These are phyloP conservation scores for Agrotis exclamationis DNA, from an alignment of 2,888 invertebrate species.

Conservation along the genomic window DNA sequence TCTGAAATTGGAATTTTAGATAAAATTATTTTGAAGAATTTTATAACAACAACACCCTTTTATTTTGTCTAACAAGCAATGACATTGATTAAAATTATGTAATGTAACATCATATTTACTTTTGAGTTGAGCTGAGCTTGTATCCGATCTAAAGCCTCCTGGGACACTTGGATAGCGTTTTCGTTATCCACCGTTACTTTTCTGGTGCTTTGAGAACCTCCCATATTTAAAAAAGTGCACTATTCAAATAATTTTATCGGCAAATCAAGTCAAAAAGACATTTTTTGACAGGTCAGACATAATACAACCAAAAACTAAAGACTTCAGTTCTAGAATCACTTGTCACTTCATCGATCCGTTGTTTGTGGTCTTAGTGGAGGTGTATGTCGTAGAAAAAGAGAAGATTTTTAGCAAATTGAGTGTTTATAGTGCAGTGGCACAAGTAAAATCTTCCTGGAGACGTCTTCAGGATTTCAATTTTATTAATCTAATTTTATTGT, in stretches of 20 bases:
- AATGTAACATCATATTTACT: slow-evolving; percentile 86
- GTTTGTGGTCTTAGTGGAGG: slow-evolving; percentile 25
- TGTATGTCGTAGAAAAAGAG: no score
- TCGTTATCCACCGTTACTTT: slow-evolving; percentile 89
- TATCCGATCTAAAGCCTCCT: slow-evolving; percentile 88
- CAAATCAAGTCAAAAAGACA: slow-evolving; percentile 87
- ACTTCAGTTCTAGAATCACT: slow-evolving; percentile 11
- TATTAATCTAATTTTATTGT: not conserved
- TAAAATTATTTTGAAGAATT: slow-evolving; percentile 15
- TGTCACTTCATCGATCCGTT: slow-evolving; percentile 35
- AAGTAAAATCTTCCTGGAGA: not conserved
- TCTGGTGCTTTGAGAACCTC: slow-evolving; percentile 90
- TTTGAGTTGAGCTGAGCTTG: slow-evolving; percentile 83
- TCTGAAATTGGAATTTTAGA: slow-evolving; percentile 9
- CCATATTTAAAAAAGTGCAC: slow-evolving; percentile 88
- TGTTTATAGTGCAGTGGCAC: no score
- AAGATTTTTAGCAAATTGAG: no score
- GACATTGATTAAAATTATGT: slow-evolving; percentile 90
- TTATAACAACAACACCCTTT: slow-evolving; percentile 57
- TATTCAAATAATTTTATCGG: slow-evolving; percentile 81
- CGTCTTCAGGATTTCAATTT: not conserved
- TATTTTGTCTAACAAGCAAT: slow-evolving; percentile 76
- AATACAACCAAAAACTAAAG: slow-evolving; percentile 50
- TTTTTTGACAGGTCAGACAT: slow-evolving; percentile 75
- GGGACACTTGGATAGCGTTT: slow-evolving; percentile 88